Conservation (phyloP, 2,888 invertebrate species). For the Xanthorhoe designata region DNA sequence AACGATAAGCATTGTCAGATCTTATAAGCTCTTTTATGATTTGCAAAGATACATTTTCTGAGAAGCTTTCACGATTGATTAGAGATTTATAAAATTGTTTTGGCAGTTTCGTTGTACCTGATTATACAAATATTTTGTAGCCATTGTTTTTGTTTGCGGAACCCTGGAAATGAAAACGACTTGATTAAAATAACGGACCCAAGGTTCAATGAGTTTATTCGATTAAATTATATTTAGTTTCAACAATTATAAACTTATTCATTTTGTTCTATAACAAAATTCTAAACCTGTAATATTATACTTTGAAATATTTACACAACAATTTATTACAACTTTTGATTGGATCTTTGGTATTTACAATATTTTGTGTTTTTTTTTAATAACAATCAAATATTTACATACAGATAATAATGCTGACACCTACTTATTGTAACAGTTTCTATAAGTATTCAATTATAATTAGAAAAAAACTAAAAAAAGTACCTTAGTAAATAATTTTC, state of each 20-base stretch:
- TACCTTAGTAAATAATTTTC: too few relatives aligned
- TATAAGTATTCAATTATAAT: too few relatives aligned
- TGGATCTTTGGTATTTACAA: neutral
- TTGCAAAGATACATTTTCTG: neutral
- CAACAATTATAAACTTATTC: conserved; percentile 8
- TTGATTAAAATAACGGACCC: conserved; percentile 17
- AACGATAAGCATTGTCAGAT: too few relatives aligned
- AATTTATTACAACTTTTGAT: neutral
- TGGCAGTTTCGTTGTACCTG: neutral
- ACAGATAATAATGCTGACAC: too few relatives aligned
- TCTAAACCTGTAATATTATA: neutral
- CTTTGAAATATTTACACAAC: neutral
- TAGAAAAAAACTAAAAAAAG: too few relatives aligned
- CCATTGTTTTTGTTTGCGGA: neutral
- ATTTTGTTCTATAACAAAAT: neutral
- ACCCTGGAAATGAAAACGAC: conserved; percentile 15
- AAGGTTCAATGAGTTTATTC: conserved; percentile 24
- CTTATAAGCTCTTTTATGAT: neutral
- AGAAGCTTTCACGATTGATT: neutral
- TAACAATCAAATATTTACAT: too few relatives aligned
- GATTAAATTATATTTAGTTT: conserved; percentile 24
- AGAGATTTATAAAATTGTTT: neutral
- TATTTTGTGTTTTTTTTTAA: too few relatives aligned
- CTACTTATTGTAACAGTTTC: too few relatives aligned
- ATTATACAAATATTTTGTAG: neutral